Base-by-base conservation (phyloP, 2,113 vertebrate species). In the Eulacestoma nigropectus region DNA sequence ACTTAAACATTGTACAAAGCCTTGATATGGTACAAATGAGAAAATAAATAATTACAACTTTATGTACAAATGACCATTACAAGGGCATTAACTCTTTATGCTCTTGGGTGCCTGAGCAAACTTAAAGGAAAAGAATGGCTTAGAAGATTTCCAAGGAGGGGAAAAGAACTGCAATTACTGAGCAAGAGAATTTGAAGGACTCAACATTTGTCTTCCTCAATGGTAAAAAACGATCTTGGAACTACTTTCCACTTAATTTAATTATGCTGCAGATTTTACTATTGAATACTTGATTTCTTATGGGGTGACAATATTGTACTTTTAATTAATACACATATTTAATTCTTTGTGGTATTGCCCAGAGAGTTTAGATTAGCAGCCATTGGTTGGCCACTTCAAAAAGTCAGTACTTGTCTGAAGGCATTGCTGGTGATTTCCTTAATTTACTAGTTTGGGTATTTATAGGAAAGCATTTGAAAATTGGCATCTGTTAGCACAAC, bases 1-100 rank as follows among this genome's bases (percentile, higher is more conserved):
- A 98, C 98, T 98, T 98, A 98, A 99, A 98, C 99, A 99, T 99
- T 99, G 98, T 99, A 99, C 99, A 99, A 99, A 98, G 99, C 98
- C 98, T 99, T 99, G 98, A 98, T 99, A 99, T 99, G 99, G 98
- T 99, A 99, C 98, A 99, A 99, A 99, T 98, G 97, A 98, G 98
- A 98, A 99, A 99, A 98, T 98, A 99, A 99, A 99, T 99, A 99
- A 99, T 99, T 99, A 99, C 98, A 99, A 93, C 98, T 98, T 97
- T 99, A 99, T 99, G 98, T 99, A 99, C 99, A 99, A 97, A 97
- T 97, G 97, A 96, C 96, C 79, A 91, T 96, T 98, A 98, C 95
- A 97, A 97, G 97, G 96, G 95, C 96, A 97, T 91, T 95, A 89
- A 74, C 80, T 95, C 80, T 97, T 95, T 93, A 92, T 89, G 92